Evolutionary conservation across 2,797 vertebrate species (phyloP).

Genomic region (Gouania willdenowi): DNA sequence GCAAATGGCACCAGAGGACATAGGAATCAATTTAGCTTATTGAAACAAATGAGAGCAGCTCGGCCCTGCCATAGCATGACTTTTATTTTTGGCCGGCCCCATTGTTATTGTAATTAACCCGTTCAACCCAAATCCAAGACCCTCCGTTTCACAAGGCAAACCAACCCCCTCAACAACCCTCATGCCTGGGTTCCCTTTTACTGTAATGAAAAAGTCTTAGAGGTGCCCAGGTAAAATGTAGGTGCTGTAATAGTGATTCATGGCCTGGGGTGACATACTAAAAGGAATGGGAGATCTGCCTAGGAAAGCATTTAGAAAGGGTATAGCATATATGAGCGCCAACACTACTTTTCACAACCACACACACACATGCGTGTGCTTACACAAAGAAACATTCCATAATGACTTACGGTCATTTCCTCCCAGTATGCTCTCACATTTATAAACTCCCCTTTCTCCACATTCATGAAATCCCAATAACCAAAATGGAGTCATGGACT

Average conservation of each 20-base stretch:
- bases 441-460: constrained; percentile 41
- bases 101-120: constrained; percentile 78
- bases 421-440: constrained; percentile 30
- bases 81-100: constrained; percentile 54
- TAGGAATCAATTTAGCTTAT: constrained; percentile 79
- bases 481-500: constrained; percentile 64
- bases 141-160: constrained; percentile 43
- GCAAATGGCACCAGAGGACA: constrained; percentile 73
- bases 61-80: constrained; percentile 42
- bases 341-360: constrained; percentile 15
- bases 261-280: constrained; percentile 64
- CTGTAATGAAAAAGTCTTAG: constrained; percentile 72
- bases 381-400: too few relatives aligned
- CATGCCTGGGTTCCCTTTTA: constrained; percentile 66
- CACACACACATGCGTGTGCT: constrained; percentile 9
- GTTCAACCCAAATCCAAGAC: constrained; percentile 55
- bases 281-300: constrained; percentile 60
- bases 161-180: constrained; percentile 23
- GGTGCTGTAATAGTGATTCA: constrained; percentile 67
- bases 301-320: constrained; percentile 56
- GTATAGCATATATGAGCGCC: constrained; percentile 46
- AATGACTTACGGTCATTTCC: constrained; percentile 44
- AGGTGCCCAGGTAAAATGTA: constrained; percentile 62
- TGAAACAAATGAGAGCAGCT: constrained; percentile 78
- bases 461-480: constrained; percentile 57